Conservation (phyloP, 2,797 vertebrate species). For the Antennarius maculatus region DNA sequence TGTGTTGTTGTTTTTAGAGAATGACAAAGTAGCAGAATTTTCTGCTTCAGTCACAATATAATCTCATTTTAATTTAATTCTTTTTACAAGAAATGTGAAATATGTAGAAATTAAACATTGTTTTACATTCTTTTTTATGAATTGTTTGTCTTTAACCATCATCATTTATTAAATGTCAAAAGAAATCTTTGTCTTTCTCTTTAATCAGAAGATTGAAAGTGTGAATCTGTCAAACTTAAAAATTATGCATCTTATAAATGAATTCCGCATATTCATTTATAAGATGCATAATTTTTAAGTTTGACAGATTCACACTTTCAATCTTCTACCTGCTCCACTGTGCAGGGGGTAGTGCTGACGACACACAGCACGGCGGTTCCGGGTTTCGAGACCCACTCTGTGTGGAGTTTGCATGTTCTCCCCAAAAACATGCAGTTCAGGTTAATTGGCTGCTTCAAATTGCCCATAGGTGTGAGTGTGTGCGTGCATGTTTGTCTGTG, state of each 20-base stretch:
- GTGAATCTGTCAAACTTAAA: neutral
- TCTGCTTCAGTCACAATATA: slow-evolving; percentile 17
- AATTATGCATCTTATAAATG: too few relatives aligned
- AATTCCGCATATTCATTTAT: too few relatives aligned
- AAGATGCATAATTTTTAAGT: neutral
- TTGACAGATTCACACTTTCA: neutral
- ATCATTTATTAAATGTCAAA: slow-evolving; percentile 66
- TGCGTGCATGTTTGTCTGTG: too few relatives aligned
- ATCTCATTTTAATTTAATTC: slow-evolving; percentile 47
- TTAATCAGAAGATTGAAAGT: neutral
- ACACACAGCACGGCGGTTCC: too few relatives aligned
- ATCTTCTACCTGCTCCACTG: too few relatives aligned
- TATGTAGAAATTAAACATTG: slow-evolving; percentile 40
- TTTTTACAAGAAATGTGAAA: slow-evolving; percentile 60
- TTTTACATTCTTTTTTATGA: slow-evolving; percentile 58
- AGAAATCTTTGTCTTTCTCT: slow-evolving; percentile 24
- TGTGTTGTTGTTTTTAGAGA: slow-evolving; percentile 13
- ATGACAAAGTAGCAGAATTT: slow-evolving; percentile 24
- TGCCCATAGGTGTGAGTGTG: too few relatives aligned
- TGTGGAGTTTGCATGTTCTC: too few relatives aligned
- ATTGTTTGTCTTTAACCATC: slow-evolving; percentile 55
- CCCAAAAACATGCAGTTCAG: too few relatives aligned
- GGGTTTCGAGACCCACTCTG: too few relatives aligned
- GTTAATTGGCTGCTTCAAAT: too few relatives aligned
- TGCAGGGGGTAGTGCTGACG: too few relatives aligned